Evolutionary conservation across 2,797 vertebrate genomes (phyloP).

Genomic region (Rhynchonycteris naso): DNA sequence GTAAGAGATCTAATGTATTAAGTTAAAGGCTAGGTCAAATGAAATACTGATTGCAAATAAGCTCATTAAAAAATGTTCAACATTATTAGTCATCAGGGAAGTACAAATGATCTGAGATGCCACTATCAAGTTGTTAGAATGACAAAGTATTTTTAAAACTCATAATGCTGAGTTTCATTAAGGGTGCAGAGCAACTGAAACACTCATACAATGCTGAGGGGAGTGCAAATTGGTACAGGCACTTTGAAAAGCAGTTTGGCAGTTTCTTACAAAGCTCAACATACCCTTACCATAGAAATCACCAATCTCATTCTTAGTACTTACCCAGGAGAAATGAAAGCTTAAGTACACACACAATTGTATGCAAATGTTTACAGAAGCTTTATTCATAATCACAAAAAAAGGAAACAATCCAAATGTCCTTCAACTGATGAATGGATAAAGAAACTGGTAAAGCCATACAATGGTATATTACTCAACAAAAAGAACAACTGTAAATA

Average conservation of each 20-base stretch:
- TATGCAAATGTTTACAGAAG: neutral
- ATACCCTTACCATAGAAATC: neutral
- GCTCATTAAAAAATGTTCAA: neutral
- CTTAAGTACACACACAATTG: neutral
- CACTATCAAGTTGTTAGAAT: neutral
- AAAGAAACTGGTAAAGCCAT: neutral
- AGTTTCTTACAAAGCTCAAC: slow-evolving; percentile 10
- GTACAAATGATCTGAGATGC: neutral
- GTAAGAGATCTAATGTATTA: neutral
- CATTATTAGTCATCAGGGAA: neutral
- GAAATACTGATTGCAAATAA: neutral
- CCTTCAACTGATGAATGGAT: neutral
- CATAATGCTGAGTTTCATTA: neutral
- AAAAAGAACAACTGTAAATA: neutral
- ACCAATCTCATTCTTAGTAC: neutral
- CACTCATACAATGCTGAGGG: neutral
- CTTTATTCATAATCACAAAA: slow-evolving; percentile 21
- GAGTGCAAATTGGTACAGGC: neutral
- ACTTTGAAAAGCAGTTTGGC: neutral
- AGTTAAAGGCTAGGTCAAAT: slow-evolving; percentile 28
- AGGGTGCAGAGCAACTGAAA: neutral
- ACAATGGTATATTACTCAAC: neutral
- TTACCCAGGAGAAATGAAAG: neutral
- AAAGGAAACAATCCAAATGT: neutral
- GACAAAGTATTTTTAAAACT: slow-evolving; percentile 6